These are phyloP conservation scores for Tauraco hartlaubi DNA, from an alignment of 2,797 vertebrate genomes.

Conservation along the genomic window DNA sequence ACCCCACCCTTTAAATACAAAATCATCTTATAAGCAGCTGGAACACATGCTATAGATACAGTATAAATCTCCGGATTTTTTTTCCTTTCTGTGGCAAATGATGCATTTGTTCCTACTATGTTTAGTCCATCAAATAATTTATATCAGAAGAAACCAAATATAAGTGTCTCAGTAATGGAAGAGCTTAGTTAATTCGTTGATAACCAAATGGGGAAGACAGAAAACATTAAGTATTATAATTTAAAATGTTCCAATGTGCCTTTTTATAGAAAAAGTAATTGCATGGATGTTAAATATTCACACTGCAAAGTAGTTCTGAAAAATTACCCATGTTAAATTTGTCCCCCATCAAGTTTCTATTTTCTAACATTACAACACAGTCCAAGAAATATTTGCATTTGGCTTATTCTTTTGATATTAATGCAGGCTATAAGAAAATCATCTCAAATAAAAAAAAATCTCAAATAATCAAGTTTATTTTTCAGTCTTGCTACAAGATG, in stretches of 20 bases:
- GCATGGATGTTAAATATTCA: conserved; percentile 46
- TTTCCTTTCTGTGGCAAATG: neutral
- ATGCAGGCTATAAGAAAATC: conserved; percentile 50
- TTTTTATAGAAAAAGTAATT: conserved; percentile 63
- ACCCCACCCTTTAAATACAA: neutral
- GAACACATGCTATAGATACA: neutral
- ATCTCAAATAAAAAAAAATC: conserved; percentile 24
- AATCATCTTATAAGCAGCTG: neutral
- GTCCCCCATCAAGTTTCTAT: conserved; percentile 29
- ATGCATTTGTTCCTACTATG: neutral
- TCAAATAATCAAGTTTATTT: conserved; percentile 63
- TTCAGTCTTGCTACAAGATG: conserved; percentile 68
- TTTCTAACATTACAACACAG: conserved; percentile 19
- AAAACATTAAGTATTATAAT: conserved; percentile 43
- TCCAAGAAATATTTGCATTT: conserved; percentile 48
- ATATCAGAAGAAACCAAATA: neutral
- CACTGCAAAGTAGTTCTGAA: conserved; percentile 24
- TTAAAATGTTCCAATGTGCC: conserved; percentile 21
- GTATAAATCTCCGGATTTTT: neutral
- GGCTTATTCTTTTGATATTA: conserved; percentile 54
- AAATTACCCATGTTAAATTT: conserved; percentile 45
- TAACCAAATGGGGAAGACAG: conserved; percentile 16
- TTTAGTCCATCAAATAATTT: neutral
- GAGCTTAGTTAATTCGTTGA: conserved; percentile 21
- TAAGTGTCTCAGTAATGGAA: conserved; percentile 7